A percentile compares a stretch with the other conserved stretches of the same genome.
These are phyloP conservation scores for Syngnathoides biaculeatus DNA, from an alignment of 2,113 vertebrate species.

Conservation along the genomic window DNA sequence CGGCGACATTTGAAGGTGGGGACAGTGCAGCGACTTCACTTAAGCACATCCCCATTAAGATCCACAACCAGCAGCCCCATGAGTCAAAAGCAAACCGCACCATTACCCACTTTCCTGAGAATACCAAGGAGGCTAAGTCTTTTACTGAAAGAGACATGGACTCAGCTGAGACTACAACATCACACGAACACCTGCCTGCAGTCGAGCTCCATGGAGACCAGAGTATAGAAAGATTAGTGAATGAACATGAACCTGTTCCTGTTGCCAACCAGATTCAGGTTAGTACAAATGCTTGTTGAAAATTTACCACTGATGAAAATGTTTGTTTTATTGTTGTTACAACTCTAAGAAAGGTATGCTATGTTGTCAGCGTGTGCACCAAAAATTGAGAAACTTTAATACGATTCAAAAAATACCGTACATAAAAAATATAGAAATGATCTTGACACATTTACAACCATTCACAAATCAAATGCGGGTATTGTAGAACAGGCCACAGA, in stretches of 20 bases:
- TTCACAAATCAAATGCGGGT: too few relatives aligned
- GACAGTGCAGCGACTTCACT: neutral
- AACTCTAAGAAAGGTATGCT: neutral
- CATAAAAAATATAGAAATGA: too few relatives aligned
- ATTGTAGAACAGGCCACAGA: too few relatives aligned
- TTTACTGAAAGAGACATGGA: slow-evolving; percentile 27
- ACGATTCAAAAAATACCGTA: too few relatives aligned
- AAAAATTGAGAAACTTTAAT: too few relatives aligned
- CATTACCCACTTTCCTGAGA: slow-evolving; percentile 29
- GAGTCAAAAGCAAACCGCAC: slow-evolving; percentile 65
- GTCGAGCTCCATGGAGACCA: slow-evolving; percentile 36
- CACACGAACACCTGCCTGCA: slow-evolving; percentile 17
- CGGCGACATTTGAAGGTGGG: slow-evolving; percentile 21
- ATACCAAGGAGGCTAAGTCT: slow-evolving; percentile 28
- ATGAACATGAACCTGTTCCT: slow-evolving; percentile 12
- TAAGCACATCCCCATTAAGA: slow-evolving; percentile 14
- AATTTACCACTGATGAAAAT: neutral
- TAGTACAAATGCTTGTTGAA: slow-evolving; percentile 7
- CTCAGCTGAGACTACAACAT: slow-evolving; percentile 39
- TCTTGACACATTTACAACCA: too few relatives aligned
- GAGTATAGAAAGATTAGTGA: slow-evolving; percentile 19
- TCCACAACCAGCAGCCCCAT: slow-evolving; percentile 56
- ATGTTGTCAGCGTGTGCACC: neutral
- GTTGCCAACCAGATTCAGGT: slow-evolving; percentile 55
- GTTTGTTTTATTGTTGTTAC: neutral